These are phyloP conservation scores for Papilio helenus DNA, from an alignment of 1,140 invertebrate genomes.

Conservation along the genomic window DNA sequence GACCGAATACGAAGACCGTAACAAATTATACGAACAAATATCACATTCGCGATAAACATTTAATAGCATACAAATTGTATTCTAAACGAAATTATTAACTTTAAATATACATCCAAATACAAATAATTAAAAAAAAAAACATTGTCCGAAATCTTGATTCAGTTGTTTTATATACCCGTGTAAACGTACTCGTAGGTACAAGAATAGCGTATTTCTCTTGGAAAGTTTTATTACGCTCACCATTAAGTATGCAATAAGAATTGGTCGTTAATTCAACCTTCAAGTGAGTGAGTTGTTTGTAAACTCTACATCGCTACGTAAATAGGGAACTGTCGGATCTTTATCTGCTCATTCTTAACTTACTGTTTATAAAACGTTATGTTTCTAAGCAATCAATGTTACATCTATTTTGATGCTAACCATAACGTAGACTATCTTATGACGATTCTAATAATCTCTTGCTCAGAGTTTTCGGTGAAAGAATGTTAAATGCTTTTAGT, in stretches of 20 bases:
- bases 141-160: not conserved
- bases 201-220: not conserved
- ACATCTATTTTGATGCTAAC: not conserved
- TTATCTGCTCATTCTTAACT: slow-evolving; percentile 11
- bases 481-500: not conserved
- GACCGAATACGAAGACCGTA: not conserved
- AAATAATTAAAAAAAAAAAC: not conserved
- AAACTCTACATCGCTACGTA: slow-evolving; percentile 11
- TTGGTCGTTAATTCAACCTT: slow-evolving; percentile 5
- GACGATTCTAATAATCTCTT: not conserved
- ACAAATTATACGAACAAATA: slow-evolving; percentile 17
- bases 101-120: not conserved
- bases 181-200: not conserved
- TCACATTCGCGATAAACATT: not conserved
- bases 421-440: not conserved
- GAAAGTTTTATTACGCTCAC: slow-evolving; percentile 23
- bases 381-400: not conserved
- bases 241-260: slow-evolving; percentile 25
- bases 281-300: slow-evolving; percentile 3
- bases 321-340: not conserved
- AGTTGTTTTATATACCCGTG: not conserved
- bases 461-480: not conserved
- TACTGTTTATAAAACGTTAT: slow-evolving; percentile 4
- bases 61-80: not conserved
- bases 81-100: not conserved